Base-by-base conservation (phyloP, 2,797 vertebrate genomes). In the Pitangus sulphuratus region DNA sequence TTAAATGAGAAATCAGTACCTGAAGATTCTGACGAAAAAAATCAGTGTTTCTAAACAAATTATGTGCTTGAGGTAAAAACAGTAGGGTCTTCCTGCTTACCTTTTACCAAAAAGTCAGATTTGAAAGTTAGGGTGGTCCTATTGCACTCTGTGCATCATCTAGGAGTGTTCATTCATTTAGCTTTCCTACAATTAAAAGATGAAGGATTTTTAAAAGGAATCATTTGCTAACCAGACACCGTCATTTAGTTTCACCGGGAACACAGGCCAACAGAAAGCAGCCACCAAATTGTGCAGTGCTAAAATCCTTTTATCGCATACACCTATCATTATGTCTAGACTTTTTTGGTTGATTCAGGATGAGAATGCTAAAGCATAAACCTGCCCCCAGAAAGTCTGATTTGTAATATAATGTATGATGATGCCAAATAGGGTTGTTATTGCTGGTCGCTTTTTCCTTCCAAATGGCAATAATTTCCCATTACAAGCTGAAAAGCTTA, bases 391-490 rank as follows among this genome's bases (percentile, higher is more conserved):
- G 53, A 53, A 82, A 60, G 17, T 54, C 66, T 76, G 51, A 33
- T 60, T 72, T 65, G 53, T 58, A 33, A 51, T 22, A 15, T 78
- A 78, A 79, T 24, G 3, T 39, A 47, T 26, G 65, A 48, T 0
- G 1, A 10, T 85, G 28, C 33, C 81, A 75, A 56, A 80, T 11
- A 66, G 26, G 20, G 15, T 28, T 48, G 51, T 37, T 88, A 62
- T 9, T 89, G 51, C 30, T 85, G 10, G 39, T 60, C 70, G 20
- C 5, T 62, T 84, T 92, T 74, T 74, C 37, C 28, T 74, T 80
- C 47, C 15, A 74, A 85, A 84, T 89, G 57, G 58, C 65, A 83
- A 64, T 90, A 60, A 91, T 87, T 94, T 87, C 48, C 78, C n/a
- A 68, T 74, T 90, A 57, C 64, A 80, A 74, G 33, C 58, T 88